Percentiles rank a stretch among this genome's conserved stretches.
phyloP scores from a whole-genome alignment of 2,113 vertebrate species.

The Oreochromis niloticus region DNA sequence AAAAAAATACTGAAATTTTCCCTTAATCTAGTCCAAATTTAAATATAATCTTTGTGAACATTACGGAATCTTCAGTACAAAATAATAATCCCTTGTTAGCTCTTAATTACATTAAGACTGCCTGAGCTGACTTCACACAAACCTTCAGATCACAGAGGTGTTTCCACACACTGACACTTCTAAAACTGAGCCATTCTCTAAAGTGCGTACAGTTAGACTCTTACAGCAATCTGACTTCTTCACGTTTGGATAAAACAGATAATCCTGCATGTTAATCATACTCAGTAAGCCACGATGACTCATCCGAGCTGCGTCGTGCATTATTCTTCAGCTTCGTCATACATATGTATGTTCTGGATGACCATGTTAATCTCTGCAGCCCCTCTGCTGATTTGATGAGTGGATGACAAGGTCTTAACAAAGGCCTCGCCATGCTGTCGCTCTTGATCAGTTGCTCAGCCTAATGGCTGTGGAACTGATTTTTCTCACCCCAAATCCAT shows the following conservation, averaged over 20 bases:
- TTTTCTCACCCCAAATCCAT: slow-evolving; percentile 18
- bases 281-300: not conserved
- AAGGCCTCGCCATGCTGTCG: slow-evolving; percentile 21
- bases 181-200: not conserved
- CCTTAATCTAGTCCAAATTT: not conserved
- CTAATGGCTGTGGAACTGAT: slow-evolving; percentile 8
- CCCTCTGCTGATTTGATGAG: slow-evolving; percentile 22
- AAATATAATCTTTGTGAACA: not conserved
- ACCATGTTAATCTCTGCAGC: slow-evolving; percentile 8
- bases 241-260: not conserved
- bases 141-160: not conserved
- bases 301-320: not conserved
- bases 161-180: not conserved
- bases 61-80: not conserved
- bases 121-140: not conserved
- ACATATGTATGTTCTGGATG: slow-evolving; percentile 15
- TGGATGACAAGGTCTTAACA: slow-evolving; percentile 18
- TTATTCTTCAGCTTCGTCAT: not conserved
- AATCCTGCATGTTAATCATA: slow-evolving; percentile 26
- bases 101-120: not conserved
- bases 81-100: not conserved
- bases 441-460: slow-evolving; percentile 13
- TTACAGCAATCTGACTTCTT: not conserved
- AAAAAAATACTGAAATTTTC: not conserved
- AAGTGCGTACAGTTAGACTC: not conserved